Conservation (phyloP, 2,113 vertebrate genomes). For the Lanius ludovicianus region DNA sequence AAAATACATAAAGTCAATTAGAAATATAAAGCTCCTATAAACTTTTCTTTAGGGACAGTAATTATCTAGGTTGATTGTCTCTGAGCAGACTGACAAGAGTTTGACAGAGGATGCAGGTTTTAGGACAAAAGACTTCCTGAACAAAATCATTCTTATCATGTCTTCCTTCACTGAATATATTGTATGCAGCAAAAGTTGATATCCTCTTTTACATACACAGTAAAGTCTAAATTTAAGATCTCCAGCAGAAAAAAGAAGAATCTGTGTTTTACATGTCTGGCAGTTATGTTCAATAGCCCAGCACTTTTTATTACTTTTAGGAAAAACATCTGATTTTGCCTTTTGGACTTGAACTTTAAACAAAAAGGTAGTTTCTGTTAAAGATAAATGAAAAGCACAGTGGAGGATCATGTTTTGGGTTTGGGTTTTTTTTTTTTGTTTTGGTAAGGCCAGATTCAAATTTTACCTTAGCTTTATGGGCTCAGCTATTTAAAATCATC, state of each 20-base stretch:
- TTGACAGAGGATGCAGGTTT: neutral
- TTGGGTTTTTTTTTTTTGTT: neutral
- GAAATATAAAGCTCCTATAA: neutral
- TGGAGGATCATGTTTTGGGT: rapidly evolving
- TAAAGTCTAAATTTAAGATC: neutral
- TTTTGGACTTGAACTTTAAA: neutral
- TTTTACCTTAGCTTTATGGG: neutral
- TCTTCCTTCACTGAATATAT: neutral
- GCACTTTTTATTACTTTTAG: neutral
- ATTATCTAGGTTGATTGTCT: neutral
- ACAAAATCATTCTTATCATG: neutral
- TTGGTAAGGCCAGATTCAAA: neutral
- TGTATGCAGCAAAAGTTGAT: neutral
- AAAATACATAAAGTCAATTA: neutral
- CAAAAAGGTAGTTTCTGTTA: neutral
- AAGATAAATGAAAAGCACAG: neutral
- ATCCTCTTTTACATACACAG: neutral
- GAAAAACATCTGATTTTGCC: neutral
- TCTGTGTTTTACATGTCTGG: neutral
- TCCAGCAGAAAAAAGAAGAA: neutral
- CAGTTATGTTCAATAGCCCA: neutral
- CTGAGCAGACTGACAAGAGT: neutral
- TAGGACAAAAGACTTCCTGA: neutral
- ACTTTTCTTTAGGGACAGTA: neutral
- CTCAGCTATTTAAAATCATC: neutral